These are phyloP conservation scores for Spheniscus humboldti DNA, from an alignment of 2,797 vertebrate genomes.

Conservation along the genomic window DNA sequence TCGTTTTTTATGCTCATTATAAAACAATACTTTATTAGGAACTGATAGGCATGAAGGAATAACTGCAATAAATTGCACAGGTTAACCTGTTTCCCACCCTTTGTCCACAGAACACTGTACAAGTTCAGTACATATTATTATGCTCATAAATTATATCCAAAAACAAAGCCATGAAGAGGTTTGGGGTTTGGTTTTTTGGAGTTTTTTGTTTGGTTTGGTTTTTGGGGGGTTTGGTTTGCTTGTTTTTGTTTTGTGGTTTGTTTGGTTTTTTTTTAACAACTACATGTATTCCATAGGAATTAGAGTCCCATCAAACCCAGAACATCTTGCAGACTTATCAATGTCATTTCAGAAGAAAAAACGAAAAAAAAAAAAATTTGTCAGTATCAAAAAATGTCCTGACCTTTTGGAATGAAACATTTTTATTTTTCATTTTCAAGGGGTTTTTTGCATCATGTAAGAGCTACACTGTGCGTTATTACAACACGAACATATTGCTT, in stretches of 20 bases:
- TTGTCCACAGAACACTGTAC: rapidly evolving
- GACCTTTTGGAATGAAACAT: neutral
- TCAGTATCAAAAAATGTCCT: neutral
- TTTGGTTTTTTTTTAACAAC: neutral
- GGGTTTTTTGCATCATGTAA: rapidly evolving
- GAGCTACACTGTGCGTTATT: rapidly evolving
- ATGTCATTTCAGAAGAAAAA: neutral
- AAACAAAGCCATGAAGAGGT: rapidly evolving
- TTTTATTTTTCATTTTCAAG: neutral
- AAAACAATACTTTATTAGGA: neutral
- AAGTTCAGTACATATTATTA: too few species aligned
- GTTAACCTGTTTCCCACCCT: neutral
- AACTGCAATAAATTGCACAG: neutral
- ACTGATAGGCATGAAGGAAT: rapidly evolving
- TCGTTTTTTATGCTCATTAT: too few species aligned
- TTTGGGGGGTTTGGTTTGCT: too few species aligned
- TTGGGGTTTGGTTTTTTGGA: neutral
- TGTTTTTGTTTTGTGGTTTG: too few species aligned
- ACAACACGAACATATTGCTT: neutral
- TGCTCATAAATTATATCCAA: rapidly evolving
- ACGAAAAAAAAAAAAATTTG: neutral
- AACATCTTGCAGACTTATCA: neutral
- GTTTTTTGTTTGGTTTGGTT: too few species aligned
- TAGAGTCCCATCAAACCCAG: neutral
- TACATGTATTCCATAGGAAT: too few species aligned